Base-by-base conservation (phyloP, 2,888 invertebrate genomes). In the Thecocarcelia acutangulata region DNA sequence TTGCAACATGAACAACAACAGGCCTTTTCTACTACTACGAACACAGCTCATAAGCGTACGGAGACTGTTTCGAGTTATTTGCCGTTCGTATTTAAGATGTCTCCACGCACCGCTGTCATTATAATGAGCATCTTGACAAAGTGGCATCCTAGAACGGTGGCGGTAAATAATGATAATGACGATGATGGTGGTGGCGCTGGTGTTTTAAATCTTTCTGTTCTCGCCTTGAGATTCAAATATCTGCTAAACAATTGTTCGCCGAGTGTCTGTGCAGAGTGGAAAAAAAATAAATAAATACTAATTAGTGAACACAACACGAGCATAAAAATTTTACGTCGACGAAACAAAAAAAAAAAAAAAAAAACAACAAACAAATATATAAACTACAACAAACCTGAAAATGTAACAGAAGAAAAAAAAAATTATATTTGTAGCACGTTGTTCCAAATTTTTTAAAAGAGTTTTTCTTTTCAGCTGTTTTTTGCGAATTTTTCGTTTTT, bases 301-400 rank as follows among this genome's bases (percentile, higher is more conserved):
- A 82, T 82, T 82, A 82, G 81, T 74, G 81, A 82, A 82, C 74
- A 82, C 63, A 77, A 77, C 73, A 81, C 80, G 80, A 80, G 80
- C 80, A 77, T 80, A 68, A 76, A 80, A 76, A 61, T 72, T 48
- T 21, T 52, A 33, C 44, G 15, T 24, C 46, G 52, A n/a, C 40
- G 5, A 5, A 5, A 8, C 33, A 33, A 33, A 5, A 33, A 33
- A 58, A 58, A 44, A 44, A 42, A 64, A 76, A 24, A 74, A 66
- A 4, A 66, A 52, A 59, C 0, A 1, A 12, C 33, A 8, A 50
- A 68, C 12, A 5, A 42, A 59, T 42, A 70, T 13, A 8, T 40
- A 33, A 40, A 42, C 68, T 48, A 63, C 50, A 68, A 69, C 46
- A 69, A 81, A 77, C 76, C 77, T 69, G 73, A 73, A 81, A 64